Percentiles rank a stretch among this genome's conserved stretches.
phyloP scores from a whole-genome alignment of 2,113 vertebrate species.

The Sprattus sprattus region DNA sequence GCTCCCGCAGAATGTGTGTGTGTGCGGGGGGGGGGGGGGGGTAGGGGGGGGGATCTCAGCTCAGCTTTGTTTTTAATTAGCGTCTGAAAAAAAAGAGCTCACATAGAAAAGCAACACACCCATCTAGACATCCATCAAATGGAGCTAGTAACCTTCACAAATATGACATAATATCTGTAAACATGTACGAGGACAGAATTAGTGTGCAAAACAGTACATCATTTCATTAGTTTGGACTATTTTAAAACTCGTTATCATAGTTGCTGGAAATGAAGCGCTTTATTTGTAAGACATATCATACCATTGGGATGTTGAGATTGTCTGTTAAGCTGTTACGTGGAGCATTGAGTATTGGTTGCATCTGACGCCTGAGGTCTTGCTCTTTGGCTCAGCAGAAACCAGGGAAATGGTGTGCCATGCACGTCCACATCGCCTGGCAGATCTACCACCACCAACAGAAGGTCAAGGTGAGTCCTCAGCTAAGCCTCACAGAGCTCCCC shows the following conservation, averaged over 20 bases:
- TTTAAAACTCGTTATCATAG: not conserved
- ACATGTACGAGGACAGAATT: too few species aligned
- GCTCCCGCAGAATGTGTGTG: slow-evolving; percentile 18
- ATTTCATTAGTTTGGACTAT: not conserved
- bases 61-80: not conserved
- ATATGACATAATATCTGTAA: not conserved
- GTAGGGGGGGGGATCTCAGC: not conserved
- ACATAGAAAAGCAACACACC: not conserved
- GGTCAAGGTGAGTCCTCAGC: slow-evolving; percentile 85
- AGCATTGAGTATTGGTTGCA: not conserved
- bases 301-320: too few species aligned
- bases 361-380: slow-evolving; percentile 32
- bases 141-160: not conserved
- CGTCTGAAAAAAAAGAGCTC: not conserved
- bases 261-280: too few species aligned
- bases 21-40: too few species aligned
- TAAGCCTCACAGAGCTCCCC: not conserved
- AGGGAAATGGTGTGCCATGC: slow-evolving; percentile 98
- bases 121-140: not conserved
- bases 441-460: slow-evolving; percentile 99
- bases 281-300: not conserved
- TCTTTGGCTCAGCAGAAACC: slow-evolving; percentile 82
- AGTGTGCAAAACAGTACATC: not conserved
- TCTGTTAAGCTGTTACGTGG: slow-evolving; percentile 20
- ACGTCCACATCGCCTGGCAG: slow-evolving; percentile 97